Base-by-base conservation (phyloP, 2,888 invertebrate species). In the Priocnemis perturbator region DNA sequence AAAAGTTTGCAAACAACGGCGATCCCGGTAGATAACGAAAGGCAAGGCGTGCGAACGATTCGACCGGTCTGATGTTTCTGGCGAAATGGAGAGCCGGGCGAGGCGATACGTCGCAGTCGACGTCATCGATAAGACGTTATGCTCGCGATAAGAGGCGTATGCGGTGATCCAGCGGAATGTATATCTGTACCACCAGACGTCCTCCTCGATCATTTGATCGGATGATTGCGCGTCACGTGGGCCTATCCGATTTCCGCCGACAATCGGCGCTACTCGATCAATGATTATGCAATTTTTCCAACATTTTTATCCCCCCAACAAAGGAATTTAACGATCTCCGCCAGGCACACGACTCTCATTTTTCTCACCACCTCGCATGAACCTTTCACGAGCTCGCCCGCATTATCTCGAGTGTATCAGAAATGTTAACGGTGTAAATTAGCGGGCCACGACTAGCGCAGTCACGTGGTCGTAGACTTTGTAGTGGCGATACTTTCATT, bases 61-160 rank as follows among this genome's bases (percentile, higher is more conserved):
- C 50, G 50, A 57, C 53, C 26, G 44, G 37, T 56, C 37, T 58
- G 64, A 61, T 23, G 47, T 64, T 55, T 66, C 64, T 30, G 56
- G 60, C 66, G 47, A 45, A 48, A 55, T 11, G 30, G 44, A 23
- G 50, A 19, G 45, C n/a, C 20, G 30, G 57, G 19, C 17, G 30
- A 47, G 20, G 14, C 21, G 64, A 65, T 50, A 56, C 66, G 52
- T 58, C 61, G 37, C 44, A 48, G 57, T 20, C 19, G 62, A 77
- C 77, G 79, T 79, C 79, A 79, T 65, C 57, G 76, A 76, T 76
- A 79, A 74, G 69, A 73, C 63, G 67, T 72, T 74, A 72, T 53
- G 67, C 44, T 48, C n/a, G 48, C 67, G 79, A 79, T 79, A 77
- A 77, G 61, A 64, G 44, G 61, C 20, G n/a, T n/a, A 20, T 14